Base-by-base conservation (phyloP, 2,888 invertebrate species). In the Chymomyza fuscimana region DNA sequence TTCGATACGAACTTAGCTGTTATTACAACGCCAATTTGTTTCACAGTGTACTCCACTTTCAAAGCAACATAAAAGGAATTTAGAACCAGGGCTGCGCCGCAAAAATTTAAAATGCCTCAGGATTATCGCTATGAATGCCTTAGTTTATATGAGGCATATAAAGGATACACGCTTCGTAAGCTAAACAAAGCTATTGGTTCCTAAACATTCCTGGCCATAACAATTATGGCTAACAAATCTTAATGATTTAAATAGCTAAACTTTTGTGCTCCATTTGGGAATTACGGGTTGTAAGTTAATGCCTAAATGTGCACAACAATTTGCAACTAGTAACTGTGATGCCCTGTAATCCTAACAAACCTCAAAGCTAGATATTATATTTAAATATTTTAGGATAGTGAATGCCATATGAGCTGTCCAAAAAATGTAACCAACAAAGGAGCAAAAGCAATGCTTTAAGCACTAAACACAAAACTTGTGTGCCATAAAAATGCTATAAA, bases 401-500 rank as follows among this genome's bases (percentile, higher is more conserved):
- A 36, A 63, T 52, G 54, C n/a, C 16, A 63, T 15, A 6, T 32
- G 32, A 56, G 19, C 1, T 60, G 60, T 15, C 32, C 61, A 56
- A 19, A 58, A 5, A 32, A 32, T 32, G 32, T 32, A 5, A 1
- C 7, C 40, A 52, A 54, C 16, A 59, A 46, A 59, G 59, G 59
- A 56, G 61, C 61, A 32, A 61, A 61, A 40, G 36, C 63, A 58
- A 36, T 29, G 65, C 65, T 65, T 65, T 51, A 64, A 59, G 62
- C 67, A 71, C 73, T 46, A 46, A 73, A 79, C 70, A 63, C 69
- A 72, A 80, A 87, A 86, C 71, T 87, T 84, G 70, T 77, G 67
- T 40, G 70, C 87, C 80, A 82, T 85, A 88, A 85, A 85, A 88
- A 76, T 79, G 76, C 78, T 77, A 82, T 85, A 88, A 85, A 88